These are phyloP conservation scores for Eristalis intricaria DNA, from an alignment of 2,888 invertebrate species.

Conservation along the genomic window DNA sequence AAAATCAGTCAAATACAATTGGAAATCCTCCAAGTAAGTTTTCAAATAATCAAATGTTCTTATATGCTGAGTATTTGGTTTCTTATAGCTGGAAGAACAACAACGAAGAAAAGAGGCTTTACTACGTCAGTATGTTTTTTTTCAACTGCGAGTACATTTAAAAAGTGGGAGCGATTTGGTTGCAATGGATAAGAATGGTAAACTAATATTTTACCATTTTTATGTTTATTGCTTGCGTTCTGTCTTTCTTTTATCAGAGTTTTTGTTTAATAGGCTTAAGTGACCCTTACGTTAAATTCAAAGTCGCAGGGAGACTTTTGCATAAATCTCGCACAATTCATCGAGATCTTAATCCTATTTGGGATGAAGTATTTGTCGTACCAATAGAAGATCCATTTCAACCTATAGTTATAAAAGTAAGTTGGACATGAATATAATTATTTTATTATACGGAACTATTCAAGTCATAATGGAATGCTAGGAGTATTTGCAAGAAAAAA, in stretches of 20 bases:
- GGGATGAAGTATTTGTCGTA: conserved; percentile 98
- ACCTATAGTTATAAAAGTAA: conserved; percentile 92
- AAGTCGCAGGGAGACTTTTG: conserved; percentile 91
- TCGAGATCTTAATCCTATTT: conserved; percentile 97
- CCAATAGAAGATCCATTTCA: conserved; percentile 95
- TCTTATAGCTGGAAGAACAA: conserved; percentile 84
- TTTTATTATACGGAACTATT: background rate
- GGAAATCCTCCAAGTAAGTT: conserved; percentile 76
- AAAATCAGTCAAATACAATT: conserved; percentile 74
- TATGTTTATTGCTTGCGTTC: background rate
- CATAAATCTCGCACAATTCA: conserved; percentile 97
- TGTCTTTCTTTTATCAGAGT: conserved; percentile 25
- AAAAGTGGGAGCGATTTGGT: conserved; percentile 93
- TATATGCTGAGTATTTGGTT: background rate
- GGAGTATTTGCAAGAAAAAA: too few relatives aligned
- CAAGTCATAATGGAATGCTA: too few relatives aligned
- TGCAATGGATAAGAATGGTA: conserved; percentile 97
- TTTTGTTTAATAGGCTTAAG: conserved; percentile 88
- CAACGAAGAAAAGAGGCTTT: conserved; percentile 87
- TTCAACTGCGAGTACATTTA: conserved; percentile 94
- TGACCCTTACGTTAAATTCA: conserved; percentile 99
- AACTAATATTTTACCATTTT: background rate
- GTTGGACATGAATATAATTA: background rate
- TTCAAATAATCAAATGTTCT: background rate
- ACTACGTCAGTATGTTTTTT: conserved; percentile 93